phyloP scores from a whole-genome alignment of 2,797 vertebrate genomes.

The Neosilurus mollespiculum region DNA sequence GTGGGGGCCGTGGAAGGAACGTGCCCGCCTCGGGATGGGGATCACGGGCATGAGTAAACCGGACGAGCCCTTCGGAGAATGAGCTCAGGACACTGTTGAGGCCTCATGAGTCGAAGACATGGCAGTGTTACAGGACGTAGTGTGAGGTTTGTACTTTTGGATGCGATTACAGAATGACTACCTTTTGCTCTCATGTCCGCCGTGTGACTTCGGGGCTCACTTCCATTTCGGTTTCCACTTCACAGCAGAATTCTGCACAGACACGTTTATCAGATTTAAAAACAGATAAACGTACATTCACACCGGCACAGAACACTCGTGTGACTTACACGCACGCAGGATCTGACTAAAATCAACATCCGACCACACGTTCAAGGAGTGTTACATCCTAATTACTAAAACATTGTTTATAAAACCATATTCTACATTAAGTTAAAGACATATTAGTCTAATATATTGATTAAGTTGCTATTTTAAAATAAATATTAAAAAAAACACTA shows the following conservation, averaged over 20 bases:
- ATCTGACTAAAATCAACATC: neutral
- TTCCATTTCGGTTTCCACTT: neutral
- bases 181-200: conserved; percentile 3
- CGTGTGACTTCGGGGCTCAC: neutral
- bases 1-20: conserved; percentile 97
- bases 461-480: neutral
- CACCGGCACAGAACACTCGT: neutral
- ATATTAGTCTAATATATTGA: neutral
- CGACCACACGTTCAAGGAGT: neutral
- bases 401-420: neutral
- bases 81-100: conserved; percentile 56
- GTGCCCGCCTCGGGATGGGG: conserved; percentile 95
- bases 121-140: conserved; percentile 52
- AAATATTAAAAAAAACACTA: conserved; percentile 2
- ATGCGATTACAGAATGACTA: too few species aligned
- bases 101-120: conserved; percentile 57
- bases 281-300: neutral
- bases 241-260: conserved; percentile 6
- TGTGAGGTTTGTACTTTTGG: neutral
- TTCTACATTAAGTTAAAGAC: neutral
- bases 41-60: conserved; percentile 91
- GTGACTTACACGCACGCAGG: neutral
- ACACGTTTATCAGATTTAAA: neutral
- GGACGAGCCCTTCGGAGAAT: conserved; percentile 66
- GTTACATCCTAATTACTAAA: neutral